phyloP scores from a whole-genome alignment of 2,797 vertebrate species.

The Graptemys geographica region DNA sequence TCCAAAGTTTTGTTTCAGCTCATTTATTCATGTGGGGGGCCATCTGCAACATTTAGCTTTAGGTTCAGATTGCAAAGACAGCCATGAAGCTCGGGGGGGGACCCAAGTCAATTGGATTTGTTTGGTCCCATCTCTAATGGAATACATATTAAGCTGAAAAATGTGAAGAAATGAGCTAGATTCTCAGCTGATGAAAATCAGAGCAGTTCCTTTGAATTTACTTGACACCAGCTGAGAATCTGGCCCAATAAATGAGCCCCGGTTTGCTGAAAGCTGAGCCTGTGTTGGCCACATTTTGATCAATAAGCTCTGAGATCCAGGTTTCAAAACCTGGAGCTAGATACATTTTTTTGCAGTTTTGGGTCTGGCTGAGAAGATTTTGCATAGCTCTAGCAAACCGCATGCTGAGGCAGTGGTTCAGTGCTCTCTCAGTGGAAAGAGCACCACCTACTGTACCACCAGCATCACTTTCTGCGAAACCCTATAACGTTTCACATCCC shows the following conservation, averaged over 20 bases:
- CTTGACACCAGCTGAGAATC: background rate
- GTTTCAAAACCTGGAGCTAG: background rate
- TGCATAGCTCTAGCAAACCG: background rate
- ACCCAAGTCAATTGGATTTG: background rate
- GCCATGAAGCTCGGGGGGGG: background rate
- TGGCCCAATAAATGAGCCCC: background rate
- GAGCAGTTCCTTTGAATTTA: background rate
- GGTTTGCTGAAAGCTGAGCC: background rate
- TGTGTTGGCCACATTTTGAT: rapidly evolving
- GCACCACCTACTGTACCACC: background rate
- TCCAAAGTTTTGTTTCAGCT: background rate
- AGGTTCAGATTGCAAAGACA: background rate
- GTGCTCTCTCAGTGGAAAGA: background rate
- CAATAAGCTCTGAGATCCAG: background rate
- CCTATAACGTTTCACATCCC: background rate
- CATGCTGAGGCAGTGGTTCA: rapidly evolving
- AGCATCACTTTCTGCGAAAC: background rate
- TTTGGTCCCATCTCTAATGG: background rate
- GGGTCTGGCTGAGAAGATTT: background rate
- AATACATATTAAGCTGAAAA: background rate
- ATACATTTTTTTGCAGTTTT: rapidly evolving
- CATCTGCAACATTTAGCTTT: background rate
- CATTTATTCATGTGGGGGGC: background rate
- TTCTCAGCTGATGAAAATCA: background rate
- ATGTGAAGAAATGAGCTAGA: background rate